Percentiles rank a stretch among this genome's conserved stretches.
phyloP scores from a whole-genome alignment of 2,113 vertebrate species.

The Caracal caracal region DNA sequence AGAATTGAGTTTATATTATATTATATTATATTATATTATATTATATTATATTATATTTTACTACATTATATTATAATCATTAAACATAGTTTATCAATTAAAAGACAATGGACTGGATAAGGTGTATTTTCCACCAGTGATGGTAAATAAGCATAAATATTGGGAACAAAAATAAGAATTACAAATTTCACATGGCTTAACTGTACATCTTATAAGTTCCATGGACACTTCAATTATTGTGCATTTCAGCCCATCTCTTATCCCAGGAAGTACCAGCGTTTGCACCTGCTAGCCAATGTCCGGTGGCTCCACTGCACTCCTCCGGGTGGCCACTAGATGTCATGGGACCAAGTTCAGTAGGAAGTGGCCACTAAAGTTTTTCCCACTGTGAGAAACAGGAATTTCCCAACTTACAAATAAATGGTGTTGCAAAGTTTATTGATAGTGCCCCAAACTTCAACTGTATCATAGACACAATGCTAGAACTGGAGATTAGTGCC shows the following conservation, averaged over 20 bases:
- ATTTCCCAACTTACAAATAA: neutral
- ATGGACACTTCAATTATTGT: neutral
- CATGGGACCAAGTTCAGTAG: constrained; percentile 49
- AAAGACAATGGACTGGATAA: neutral
- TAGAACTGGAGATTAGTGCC: neutral
- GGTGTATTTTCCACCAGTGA: constrained; percentile 3
- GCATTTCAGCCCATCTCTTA: neutral
- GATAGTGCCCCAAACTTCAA: neutral
- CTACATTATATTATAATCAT: neutral
- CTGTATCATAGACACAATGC: neutral
- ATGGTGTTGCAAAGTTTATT: neutral
- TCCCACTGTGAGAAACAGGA: neutral
- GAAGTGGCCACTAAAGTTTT: neutral
- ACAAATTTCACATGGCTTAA: neutral
- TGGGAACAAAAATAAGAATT: neutral
- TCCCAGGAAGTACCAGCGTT: neutral
- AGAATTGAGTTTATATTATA: neutral
- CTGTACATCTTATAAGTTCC: neutral
- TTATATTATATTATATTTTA: neutral
- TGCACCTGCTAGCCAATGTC: constrained; percentile 48
- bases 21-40: neutral
- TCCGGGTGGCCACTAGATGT: constrained; percentile 72
- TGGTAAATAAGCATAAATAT: neutral
- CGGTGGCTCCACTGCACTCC: neutral
- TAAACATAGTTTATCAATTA: neutral